Evolutionary conservation across 92 coral and sea anemone genomes (phyloP).

Genomic region (Paramuricea clavata): DNA sequence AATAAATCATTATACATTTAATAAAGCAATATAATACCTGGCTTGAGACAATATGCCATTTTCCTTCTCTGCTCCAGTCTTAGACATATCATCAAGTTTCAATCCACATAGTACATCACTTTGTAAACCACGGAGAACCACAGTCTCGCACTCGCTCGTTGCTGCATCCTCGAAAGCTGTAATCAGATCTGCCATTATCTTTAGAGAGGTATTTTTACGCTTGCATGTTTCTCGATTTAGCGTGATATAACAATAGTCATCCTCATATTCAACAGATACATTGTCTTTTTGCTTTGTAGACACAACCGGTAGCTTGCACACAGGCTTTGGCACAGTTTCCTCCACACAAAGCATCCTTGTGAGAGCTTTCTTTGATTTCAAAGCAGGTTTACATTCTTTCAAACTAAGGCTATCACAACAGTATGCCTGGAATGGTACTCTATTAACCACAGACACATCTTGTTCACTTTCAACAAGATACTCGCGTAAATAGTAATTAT

Average conservation of each 20-base stretch:
- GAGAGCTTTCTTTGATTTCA: conserved; percentile 8
- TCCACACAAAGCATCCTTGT: conserved; percentile 32
- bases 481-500: conserved; percentile 77
- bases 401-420: conserved; percentile 81
- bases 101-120: conserved; percentile 91
- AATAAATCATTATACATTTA: too few species aligned
- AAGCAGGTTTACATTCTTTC: conserved; percentile 39
- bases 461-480: conserved; percentile 86
- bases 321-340: conserved; percentile 47
- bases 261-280: conserved; percentile 78
- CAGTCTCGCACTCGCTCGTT: conserved; percentile 79
- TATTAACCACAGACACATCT: conserved; percentile 78
- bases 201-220: conserved; percentile 76
- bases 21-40: conserved; percentile 16
- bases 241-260: conserved; percentile 78
- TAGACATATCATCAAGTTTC: conserved; percentile 74
- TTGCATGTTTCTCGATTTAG: conserved; percentile 88
- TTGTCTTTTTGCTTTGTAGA: conserved; percentile 64
- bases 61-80: conserved; percentile 72
- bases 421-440: conserved; percentile 88
- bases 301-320: conserved; percentile 31
- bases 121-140: conserved; percentile 89
- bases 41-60: conserved; percentile 75
- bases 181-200: conserved; percentile 88
- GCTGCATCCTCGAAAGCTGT: conserved; percentile 97